A percentile compares a stretch with the other conserved stretches of the same genome.
These are phyloP conservation scores for Tenrec ecaudatus DNA, from an alignment of 2,113 vertebrate species.

Conservation along the genomic window DNA sequence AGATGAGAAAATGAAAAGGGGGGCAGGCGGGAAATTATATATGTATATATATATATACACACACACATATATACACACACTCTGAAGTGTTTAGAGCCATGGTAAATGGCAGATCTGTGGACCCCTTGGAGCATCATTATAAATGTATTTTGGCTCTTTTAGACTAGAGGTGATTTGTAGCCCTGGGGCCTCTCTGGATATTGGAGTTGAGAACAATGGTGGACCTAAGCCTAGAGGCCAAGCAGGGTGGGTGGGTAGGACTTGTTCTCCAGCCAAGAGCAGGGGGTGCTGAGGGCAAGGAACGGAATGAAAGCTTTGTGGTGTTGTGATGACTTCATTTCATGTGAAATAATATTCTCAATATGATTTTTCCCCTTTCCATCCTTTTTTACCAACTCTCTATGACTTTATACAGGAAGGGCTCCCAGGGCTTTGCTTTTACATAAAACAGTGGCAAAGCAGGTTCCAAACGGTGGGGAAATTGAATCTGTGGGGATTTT, in stretches of 20 bases:
- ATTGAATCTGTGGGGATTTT: slow-evolving; percentile 45
- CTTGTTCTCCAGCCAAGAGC: not conserved
- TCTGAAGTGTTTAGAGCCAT: slow-evolving; percentile 39
- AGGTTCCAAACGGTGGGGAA: slow-evolving; percentile 22
- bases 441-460: slow-evolving; percentile 39
- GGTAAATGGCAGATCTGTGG: slow-evolving; percentile 12
- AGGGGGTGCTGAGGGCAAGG: not conserved
- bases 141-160: slow-evolving; percentile 40
- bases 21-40: no score
- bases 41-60: no score
- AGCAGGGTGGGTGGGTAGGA: not conserved
- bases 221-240: not conserved
- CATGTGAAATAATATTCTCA: not conserved
- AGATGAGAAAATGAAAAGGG: slow-evolving; percentile 50
- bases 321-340: slow-evolving; percentile 1
- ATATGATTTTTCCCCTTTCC: not conserved
- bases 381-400: not conserved
- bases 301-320: not conserved
- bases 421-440: slow-evolving; percentile 51
- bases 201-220: slow-evolving; percentile 38
- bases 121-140: slow-evolving; percentile 20
- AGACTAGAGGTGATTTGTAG: not conserved
- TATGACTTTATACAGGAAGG: not conserved
- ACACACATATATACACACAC: not conserved
- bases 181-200: not conserved